Conservation (phyloP, 1,140 invertebrate genomes). For the Scaptomyza pallida region DNA sequence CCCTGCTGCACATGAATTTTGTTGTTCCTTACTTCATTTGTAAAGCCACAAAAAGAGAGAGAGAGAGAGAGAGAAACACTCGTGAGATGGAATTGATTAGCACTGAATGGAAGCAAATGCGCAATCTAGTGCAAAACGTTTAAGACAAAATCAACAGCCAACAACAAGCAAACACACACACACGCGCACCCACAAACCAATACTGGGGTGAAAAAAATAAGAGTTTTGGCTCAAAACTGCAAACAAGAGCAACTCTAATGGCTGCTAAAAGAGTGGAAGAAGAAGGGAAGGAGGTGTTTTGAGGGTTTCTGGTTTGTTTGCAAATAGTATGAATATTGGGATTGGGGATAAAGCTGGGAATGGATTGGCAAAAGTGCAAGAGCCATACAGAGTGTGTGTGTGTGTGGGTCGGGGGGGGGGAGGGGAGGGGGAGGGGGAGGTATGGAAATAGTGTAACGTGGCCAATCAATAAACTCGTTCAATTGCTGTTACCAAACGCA, state of each 20-base stretch:
- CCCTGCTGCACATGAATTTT: not conserved
- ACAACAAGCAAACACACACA: slow-evolving; percentile 20
- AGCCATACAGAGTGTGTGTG: no score
- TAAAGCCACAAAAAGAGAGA: no score
- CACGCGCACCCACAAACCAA: not conserved
- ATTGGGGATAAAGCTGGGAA: slow-evolving; percentile 3
- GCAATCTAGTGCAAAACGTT: slow-evolving; percentile 59
- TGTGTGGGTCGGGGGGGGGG: no score
- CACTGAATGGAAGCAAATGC: slow-evolving; percentile 24
- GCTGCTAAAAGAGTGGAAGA: not conserved
- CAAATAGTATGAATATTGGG: slow-evolving; percentile 7
- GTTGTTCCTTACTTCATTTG: not conserved
- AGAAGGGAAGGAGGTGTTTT: not conserved
- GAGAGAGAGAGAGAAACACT: not conserved
- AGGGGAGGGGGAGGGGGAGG: not conserved
- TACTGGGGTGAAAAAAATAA: slow-evolving; percentile 15
- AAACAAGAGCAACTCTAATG: slow-evolving; percentile 2
- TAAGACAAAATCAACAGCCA: slow-evolving; percentile 67
- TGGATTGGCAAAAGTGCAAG: not conserved
- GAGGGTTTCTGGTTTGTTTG: not conserved
- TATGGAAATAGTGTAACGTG: not conserved
- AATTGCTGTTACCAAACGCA: slow-evolving; percentile 44
- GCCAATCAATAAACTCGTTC: slow-evolving; percentile 53
- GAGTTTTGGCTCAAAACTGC: not conserved
- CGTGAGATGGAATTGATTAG: slow-evolving; percentile 16